Percentiles rank a stretch among this genome's conserved stretches.
phyloP scores from a whole-genome alignment of 2,888 invertebrate genomes.

The Conus canariensis region DNA sequence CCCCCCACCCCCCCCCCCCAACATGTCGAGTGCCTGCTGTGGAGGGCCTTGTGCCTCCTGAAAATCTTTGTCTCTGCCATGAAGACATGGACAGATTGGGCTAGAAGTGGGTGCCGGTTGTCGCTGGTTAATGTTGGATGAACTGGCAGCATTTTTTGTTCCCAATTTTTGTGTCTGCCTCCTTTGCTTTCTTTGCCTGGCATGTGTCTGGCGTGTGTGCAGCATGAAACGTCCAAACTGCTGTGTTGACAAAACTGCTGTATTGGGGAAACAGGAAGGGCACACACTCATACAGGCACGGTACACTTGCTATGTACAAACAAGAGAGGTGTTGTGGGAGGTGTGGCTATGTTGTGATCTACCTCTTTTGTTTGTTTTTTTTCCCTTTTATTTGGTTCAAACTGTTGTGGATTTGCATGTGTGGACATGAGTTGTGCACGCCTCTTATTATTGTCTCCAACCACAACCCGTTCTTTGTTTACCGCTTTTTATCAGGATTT shows the following conservation, averaged over 20 bases:
- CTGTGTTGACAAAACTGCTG: constrained; percentile 15
- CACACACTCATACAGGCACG: not conserved
- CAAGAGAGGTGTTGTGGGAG: not conserved
- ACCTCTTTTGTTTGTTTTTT: not conserved
- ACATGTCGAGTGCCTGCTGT: not conserved
- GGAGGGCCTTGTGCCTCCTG: not conserved
- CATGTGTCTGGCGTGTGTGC: not conserved
- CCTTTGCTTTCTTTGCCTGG: not conserved
- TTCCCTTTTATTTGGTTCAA: not conserved
- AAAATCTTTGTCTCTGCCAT: constrained; percentile 3
- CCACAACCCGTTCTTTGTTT: not conserved
- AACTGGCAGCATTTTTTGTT: constrained; percentile 1
- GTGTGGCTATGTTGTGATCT: not conserved
- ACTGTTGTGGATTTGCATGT: constrained; percentile 16
- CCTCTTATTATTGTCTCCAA: not conserved
- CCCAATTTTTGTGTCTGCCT: not conserved
- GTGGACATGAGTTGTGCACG: not conserved
- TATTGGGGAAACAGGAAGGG: not conserved
- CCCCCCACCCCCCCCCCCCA: no score
- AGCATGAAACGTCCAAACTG: not conserved
- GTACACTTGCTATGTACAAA: no score
- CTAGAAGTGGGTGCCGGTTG: not conserved
- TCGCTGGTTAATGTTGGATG: constrained; percentile 16
- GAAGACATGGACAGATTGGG: not conserved
- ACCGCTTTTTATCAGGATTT: not conserved